Conservation (phyloP, 2,797 vertebrate genomes). For the Anas bernieri region DNA sequence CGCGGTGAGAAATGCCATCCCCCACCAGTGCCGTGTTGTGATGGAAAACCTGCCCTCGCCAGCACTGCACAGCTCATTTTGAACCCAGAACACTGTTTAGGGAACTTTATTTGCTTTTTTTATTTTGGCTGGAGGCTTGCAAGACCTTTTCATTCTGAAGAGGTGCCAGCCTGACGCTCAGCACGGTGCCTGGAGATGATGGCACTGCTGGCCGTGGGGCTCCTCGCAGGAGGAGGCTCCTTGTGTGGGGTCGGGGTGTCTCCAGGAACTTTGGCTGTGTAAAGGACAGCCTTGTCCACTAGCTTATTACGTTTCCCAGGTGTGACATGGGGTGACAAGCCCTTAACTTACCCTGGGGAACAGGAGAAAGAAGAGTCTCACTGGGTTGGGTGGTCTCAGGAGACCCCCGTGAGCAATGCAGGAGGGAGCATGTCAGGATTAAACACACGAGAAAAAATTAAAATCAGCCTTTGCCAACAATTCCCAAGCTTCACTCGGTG, state of each 20-base stretch:
- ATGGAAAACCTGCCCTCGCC: neutral
- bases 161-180: neutral
- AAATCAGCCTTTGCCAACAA: neutral
- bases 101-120: neutral
- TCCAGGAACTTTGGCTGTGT: neutral
- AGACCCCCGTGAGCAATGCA: constrained; percentile 38
- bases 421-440: neutral
- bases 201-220: neutral
- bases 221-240: neutral
- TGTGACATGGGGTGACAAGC: neutral
- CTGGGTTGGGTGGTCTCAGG: constrained; percentile 1
- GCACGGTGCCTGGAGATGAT: fast-evolving
- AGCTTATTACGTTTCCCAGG: neutral
- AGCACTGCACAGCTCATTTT: neutral
- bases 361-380: neutral
- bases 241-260: neutral
- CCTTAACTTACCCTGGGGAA: neutral
- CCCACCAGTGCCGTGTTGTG: fast-evolving
- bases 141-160: neutral
- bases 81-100: neutral
- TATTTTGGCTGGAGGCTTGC: neutral
- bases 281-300: neutral
- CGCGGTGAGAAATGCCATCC: neutral
- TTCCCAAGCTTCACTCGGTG: neutral
- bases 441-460: neutral